A percentile compares a stretch with the other conserved stretches of the same genome.
Conservation (phyloP, 2,113 vertebrate genomes). For the Peromyscus maniculatus region DNA sequence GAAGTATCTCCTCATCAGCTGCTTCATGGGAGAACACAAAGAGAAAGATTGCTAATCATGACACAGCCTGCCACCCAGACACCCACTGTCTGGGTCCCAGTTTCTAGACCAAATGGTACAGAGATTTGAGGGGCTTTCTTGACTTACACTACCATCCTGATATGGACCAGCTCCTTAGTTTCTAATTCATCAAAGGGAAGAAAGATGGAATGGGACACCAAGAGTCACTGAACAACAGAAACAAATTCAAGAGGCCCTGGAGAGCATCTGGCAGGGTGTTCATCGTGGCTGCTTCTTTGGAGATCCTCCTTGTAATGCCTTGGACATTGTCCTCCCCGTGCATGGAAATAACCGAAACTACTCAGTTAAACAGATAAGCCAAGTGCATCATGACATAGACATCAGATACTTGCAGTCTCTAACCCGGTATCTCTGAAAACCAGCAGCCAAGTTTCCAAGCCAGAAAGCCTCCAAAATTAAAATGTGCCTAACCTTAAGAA, state of each 20-base stretch:
- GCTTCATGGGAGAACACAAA: not conserved
- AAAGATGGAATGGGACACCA: not conserved
- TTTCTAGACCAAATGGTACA: not conserved
- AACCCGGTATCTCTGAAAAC: not conserved
- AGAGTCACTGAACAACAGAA: not conserved
- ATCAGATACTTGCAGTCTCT: not conserved
- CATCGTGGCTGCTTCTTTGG: not conserved
- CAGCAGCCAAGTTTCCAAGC: not conserved
- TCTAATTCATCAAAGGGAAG: not conserved
- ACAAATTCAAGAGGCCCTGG: not conserved
- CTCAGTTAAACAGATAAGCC: not conserved
- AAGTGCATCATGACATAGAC: not conserved
- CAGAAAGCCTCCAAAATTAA: conserved; percentile 39
- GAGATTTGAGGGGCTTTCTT: not conserved
- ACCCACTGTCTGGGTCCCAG: not conserved
- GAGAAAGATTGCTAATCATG: not conserved
- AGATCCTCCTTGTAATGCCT: not conserved
- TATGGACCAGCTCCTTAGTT: not conserved
- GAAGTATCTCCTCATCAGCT: conserved; percentile 49
- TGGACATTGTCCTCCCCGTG: fast-evolving
- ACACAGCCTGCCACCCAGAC: not conserved
- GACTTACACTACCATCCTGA: not conserved
- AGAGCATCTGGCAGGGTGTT: not conserved
- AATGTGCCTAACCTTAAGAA: not conserved
- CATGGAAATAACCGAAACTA: not conserved